These are phyloP conservation scores for Acomys russatus DNA, from an alignment of 2,797 vertebrate species.

Conservation along the genomic window DNA sequence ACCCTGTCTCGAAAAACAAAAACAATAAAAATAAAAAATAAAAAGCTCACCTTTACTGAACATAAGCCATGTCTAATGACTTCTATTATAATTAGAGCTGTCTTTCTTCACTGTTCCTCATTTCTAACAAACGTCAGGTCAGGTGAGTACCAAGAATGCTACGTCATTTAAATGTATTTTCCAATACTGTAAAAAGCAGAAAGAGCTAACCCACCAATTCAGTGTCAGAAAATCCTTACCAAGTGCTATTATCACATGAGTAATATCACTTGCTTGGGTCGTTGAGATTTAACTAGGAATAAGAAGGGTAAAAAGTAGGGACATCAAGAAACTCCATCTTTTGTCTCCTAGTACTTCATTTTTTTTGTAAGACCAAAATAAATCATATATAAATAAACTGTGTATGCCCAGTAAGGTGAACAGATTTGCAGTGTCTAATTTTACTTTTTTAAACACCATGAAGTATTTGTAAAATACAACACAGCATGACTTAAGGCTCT, in stretches of 20 bases:
- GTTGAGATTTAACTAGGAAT: neutral
- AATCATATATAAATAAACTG: conserved; percentile 84
- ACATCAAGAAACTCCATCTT: conserved; percentile 13
- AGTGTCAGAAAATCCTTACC: neutral
- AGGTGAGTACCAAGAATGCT: conserved; percentile 19
- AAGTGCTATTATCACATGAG: neutral
- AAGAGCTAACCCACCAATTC: neutral
- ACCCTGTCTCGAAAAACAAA: too few relatives aligned
- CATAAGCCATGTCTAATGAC: neutral
- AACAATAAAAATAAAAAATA: neutral
- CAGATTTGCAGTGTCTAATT: conserved; percentile 85
- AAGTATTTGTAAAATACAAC: conserved; percentile 86
- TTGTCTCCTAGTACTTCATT: neutral
- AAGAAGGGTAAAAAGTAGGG: neutral
- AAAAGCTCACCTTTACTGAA: neutral
- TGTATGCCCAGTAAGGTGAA: conserved; percentile 81
- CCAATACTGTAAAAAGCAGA: neutral
- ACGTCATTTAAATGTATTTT: conserved; percentile 48
- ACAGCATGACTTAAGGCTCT: conserved; percentile 86
- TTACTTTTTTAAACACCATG: conserved; percentile 85
- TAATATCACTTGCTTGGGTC: neutral
- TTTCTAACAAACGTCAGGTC: conserved; percentile 3
- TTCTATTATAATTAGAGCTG: neutral
- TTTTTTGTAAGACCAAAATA: neutral
- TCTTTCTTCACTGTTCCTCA: neutral